Conservation (phyloP, 1,140 invertebrate species). For the Hypothenemus hampei region DNA sequence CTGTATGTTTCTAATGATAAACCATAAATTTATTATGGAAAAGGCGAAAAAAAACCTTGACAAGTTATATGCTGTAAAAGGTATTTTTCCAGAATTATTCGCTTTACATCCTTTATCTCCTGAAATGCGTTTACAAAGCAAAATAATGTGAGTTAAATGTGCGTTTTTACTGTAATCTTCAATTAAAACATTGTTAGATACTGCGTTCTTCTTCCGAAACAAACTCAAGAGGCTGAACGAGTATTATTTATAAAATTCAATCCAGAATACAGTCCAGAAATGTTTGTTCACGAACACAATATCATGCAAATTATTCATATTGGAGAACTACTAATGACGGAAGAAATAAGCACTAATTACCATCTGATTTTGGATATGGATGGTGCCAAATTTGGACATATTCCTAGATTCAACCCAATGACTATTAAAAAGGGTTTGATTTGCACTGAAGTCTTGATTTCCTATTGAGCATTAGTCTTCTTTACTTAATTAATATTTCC, state of each 20-base stretch:
- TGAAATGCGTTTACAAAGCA: constrained; percentile 38
- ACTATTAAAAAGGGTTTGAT: constrained; percentile 2
- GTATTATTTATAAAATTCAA: constrained; percentile 8
- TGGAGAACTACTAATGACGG: constrained; percentile 3
- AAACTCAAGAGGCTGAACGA: constrained; percentile 1
- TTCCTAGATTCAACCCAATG: constrained; percentile 35
- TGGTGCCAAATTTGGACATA: constrained; percentile 4
- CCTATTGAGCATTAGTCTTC: too few species aligned
- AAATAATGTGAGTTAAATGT: constrained; percentile 33
- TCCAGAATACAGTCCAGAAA: constrained; percentile 43
- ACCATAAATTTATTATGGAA: constrained; percentile 58
- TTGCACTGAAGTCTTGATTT: too few species aligned
- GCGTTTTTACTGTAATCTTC: background rate
- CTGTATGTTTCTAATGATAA: background rate
- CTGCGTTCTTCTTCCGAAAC: constrained; percentile 19
- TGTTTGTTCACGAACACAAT: constrained; percentile 5
- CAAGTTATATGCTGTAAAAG: constrained; percentile 56
- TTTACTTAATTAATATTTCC: background rate
- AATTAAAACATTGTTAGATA: too few species aligned
- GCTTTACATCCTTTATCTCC: constrained; percentile 14
- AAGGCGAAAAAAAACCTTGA: constrained; percentile 60
- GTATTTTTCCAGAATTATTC: constrained; percentile 51
- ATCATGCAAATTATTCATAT: constrained; percentile 22
- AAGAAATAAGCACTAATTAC: constrained; percentile 8
- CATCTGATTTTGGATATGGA: constrained; percentile 16